Conservation (phyloP, 2,113 vertebrate species). For the Mobula birostris region DNA sequence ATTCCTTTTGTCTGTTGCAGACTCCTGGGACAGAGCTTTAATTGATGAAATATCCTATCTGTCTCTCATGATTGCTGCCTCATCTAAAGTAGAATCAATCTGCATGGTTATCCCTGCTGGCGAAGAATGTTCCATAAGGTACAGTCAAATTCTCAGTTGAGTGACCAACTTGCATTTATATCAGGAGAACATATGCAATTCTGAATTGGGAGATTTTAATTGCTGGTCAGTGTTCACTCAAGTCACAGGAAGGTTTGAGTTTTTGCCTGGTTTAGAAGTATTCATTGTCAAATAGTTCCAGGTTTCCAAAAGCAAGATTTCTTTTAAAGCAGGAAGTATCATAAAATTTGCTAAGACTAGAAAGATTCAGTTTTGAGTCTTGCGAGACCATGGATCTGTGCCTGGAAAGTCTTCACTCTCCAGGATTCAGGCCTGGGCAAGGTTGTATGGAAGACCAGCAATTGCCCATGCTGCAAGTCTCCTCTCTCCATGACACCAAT, state of each 20-base stretch:
- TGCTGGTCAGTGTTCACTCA: neutral
- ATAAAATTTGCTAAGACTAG: too few species aligned
- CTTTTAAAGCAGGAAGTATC: too few species aligned
- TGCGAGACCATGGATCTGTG: too few species aligned
- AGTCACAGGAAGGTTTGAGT: neutral
- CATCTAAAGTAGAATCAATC: constrained; percentile 34
- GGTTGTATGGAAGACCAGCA: too few species aligned
- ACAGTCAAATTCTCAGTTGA: neutral
- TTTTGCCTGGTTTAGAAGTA: neutral
- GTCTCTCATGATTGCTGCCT: constrained; percentile 6
- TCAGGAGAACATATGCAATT: too few species aligned
- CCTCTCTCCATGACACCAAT: too few species aligned
- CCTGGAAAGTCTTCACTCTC: too few species aligned
- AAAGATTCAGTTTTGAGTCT: too few species aligned
- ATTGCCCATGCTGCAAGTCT: too few species aligned
- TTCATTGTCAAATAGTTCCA: neutral
- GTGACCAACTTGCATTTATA: neutral
- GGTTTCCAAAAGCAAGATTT: neutral
- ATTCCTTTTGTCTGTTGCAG: neutral
- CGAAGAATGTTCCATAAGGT: neutral
- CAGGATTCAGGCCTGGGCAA: too few species aligned
- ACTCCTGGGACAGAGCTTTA: neutral
- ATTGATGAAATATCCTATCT: constrained; percentile 22
- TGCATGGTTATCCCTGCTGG: neutral
- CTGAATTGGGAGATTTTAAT: too few species aligned